Conservation (phyloP, 2,797 vertebrate genomes). For the Bryconaethiops microstoma region DNA sequence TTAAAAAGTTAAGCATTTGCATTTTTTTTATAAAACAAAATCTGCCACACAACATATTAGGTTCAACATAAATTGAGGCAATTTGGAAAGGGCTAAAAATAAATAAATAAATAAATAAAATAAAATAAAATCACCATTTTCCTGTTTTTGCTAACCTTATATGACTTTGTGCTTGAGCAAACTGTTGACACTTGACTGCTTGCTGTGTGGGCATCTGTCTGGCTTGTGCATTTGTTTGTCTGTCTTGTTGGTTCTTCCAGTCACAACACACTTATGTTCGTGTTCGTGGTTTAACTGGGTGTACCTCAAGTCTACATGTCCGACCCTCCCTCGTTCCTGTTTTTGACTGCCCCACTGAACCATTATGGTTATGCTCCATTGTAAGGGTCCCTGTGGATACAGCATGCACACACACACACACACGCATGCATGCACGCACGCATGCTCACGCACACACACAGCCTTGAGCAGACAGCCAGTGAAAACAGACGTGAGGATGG, state of each 20-base stretch:
- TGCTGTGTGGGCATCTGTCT: constrained; percentile 16
- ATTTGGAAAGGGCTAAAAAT: too few species aligned
- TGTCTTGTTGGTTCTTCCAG: constrained; percentile 45
- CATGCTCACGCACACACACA: constrained; percentile 32
- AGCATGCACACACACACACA: not conserved
- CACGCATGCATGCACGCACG: not conserved
- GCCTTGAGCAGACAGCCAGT: constrained; percentile 30
- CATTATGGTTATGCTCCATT: constrained; percentile 26
- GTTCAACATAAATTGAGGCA: too few species aligned
- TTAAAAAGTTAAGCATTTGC: too few species aligned
- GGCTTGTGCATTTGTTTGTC: constrained; percentile 31
- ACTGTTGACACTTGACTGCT: constrained; percentile 30
- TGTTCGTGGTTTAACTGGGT: constrained; percentile 31
- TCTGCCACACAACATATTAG: too few species aligned
- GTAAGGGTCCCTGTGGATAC: constrained; percentile 29
- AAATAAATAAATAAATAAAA: too few species aligned
- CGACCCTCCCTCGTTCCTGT: constrained; percentile 9
- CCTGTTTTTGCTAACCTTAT: too few species aligned
- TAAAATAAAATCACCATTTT: too few species aligned
- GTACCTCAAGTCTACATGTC: constrained; percentile 8
- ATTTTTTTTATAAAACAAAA: too few species aligned
- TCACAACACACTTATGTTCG: constrained; percentile 26
- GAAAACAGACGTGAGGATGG: constrained; percentile 1
- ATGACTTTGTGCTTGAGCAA: not conserved
- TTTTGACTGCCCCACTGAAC: constrained; percentile 37